phyloP scores from a whole-genome alignment of 2,113 vertebrate genomes.

The Sorex araneus region DNA sequence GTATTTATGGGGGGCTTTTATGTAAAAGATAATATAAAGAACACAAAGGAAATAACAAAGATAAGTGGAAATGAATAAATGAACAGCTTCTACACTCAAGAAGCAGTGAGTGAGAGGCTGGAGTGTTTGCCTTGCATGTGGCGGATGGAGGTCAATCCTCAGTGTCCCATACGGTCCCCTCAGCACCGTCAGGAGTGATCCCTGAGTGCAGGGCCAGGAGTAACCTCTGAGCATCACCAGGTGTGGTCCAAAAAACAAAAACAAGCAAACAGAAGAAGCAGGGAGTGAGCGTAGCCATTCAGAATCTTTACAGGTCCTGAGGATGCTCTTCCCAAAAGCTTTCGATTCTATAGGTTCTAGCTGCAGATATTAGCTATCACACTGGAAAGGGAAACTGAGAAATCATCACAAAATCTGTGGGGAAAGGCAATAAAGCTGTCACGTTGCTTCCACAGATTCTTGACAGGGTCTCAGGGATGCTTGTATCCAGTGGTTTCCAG shows the following conservation, averaged over 20 bases:
- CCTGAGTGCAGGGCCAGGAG: no score
- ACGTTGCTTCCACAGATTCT: background rate
- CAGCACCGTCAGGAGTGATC: no score
- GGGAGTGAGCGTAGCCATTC: no score
- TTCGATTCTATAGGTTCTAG: background rate
- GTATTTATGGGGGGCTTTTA: background rate
- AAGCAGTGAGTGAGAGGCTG: background rate
- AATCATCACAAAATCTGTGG: slow-evolving; percentile 28
- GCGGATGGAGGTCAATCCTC: no score
- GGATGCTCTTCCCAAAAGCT: background rate
- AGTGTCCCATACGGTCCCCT: no score
- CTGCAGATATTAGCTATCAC: background rate
- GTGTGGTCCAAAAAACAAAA: no score
- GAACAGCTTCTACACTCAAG: background rate
- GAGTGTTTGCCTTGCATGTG: no score
- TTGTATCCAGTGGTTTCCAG: background rate
- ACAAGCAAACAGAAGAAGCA: no score
- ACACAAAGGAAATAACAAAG: background rate
- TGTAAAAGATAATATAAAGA: background rate
- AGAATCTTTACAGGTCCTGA: slow-evolving; percentile 28
- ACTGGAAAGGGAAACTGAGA: slow-evolving; percentile 23
- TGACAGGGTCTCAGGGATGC: background rate
- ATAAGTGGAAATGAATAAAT: background rate
- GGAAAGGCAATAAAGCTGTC: background rate
- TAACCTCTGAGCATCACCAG: no score